Evolutionary conservation across 92 coral and sea anemone genomes (phyloP).

Genomic region (Metridium senile): DNA sequence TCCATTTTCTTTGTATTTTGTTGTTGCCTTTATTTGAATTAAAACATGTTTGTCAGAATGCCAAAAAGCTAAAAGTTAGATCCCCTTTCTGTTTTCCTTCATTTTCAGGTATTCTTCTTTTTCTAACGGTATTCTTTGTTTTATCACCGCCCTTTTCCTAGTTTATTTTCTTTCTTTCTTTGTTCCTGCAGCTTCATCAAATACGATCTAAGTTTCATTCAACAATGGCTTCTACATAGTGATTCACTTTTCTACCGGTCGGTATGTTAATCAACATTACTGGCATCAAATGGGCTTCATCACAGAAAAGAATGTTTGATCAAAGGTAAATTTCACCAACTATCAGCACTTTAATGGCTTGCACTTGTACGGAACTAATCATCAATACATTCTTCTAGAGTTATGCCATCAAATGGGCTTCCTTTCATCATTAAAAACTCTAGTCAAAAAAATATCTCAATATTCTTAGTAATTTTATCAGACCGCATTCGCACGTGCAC

Average conservation of each 20-base stretch:
- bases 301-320: slow-evolving; percentile 2
- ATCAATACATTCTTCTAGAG: neutral
- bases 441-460: neutral
- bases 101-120: neutral
- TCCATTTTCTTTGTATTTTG: no score
- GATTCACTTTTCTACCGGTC: neutral
- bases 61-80: neutral
- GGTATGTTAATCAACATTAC: neutral
- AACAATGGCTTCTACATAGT: slow-evolving; percentile 1
- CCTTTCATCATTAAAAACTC: neutral
- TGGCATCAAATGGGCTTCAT: neutral
- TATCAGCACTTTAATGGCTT: slow-evolving; percentile 14
- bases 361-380: slow-evolving; percentile 11
- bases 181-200: neutral
- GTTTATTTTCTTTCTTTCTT: neutral
- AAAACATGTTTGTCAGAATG: neutral
- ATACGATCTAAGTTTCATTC: no score
- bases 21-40: no score
- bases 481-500: no score
- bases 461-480: no score
- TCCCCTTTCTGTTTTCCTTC: no score
- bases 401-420: neutral
- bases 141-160: neutral
- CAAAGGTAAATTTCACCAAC: slow-evolving; percentile 3
- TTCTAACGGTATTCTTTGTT: neutral